A percentile compares a stretch with the other conserved stretches of the same genome.
phyloP scores from a whole-genome alignment of 2,797 vertebrate genomes.

The Halcyon chelicuti region DNA sequence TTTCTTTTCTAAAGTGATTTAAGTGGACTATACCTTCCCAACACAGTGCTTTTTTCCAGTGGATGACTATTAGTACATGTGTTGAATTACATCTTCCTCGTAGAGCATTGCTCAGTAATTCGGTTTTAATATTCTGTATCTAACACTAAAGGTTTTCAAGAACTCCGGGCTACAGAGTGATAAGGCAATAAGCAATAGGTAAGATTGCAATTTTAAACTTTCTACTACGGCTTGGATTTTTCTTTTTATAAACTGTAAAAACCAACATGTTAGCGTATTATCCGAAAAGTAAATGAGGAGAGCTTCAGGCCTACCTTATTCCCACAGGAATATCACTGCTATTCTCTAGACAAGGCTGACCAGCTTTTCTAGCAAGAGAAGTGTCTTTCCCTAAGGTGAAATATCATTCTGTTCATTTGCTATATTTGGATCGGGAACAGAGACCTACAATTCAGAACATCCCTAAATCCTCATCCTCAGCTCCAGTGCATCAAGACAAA shows the following conservation, averaged over 20 bases:
- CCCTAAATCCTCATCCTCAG: neutral
- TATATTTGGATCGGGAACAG: constrained; percentile 17
- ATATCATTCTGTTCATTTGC: constrained; percentile 8
- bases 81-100: neutral
- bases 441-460: neutral
- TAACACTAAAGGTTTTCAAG: neutral
- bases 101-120: neutral
- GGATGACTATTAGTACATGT: neutral
- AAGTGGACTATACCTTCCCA: neutral
- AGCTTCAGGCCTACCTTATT: neutral
- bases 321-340: neutral
- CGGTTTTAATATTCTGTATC: neutral
- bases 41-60: neutral
- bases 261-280: neutral
- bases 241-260: neutral
- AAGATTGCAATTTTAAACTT: neutral
- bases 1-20: neutral
- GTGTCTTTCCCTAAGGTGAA: neutral
- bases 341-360: constrained; percentile 7
- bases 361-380: neutral
- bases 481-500: neutral
- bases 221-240: neutral
- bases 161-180: neutral
- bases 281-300: neutral
- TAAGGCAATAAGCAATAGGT: neutral